Conservation (phyloP, 2,113 vertebrate genomes). For the Catharus minimus region DNA sequence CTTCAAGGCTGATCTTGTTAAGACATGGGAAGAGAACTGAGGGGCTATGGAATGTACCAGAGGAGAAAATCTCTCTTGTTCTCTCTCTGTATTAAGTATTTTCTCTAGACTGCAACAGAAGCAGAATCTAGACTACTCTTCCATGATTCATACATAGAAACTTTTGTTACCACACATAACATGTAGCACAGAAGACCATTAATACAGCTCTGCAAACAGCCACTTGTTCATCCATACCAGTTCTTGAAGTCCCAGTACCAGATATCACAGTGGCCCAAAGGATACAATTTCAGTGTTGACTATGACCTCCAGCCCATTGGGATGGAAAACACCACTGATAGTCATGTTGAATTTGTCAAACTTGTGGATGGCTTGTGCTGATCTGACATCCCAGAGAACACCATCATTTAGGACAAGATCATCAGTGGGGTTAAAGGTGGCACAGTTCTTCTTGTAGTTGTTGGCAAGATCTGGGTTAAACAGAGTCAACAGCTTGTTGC, state of each 20-base stretch:
- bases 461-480: slow-evolving; percentile 98
- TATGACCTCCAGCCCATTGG: slow-evolving; percentile 95
- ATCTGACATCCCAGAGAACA: slow-evolving; percentile 97
- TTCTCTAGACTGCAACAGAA: background rate
- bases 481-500: slow-evolving; percentile 94
- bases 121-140: background rate
- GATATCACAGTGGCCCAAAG: slow-evolving; percentile 41
- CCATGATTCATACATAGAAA: background rate
- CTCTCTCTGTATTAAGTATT: background rate
- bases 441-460: slow-evolving; percentile 99
- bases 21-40: background rate
- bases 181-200: background rate
- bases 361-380: slow-evolving; percentile 96
- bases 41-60: background rate
- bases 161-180: background rate
- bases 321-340: slow-evolving; percentile 98
- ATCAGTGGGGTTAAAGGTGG: slow-evolving; percentile 98
- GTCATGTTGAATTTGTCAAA: slow-evolving; percentile 99
- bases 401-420: slow-evolving; percentile 98
- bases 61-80: background rate
- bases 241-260: background rate
- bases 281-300: slow-evolving; percentile 99
- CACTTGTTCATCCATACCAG: background rate
- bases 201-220: background rate
- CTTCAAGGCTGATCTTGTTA: background rate